These are phyloP conservation scores for Mesoligia furuncula DNA, from an alignment of 2,888 invertebrate species.

Conservation along the genomic window DNA sequence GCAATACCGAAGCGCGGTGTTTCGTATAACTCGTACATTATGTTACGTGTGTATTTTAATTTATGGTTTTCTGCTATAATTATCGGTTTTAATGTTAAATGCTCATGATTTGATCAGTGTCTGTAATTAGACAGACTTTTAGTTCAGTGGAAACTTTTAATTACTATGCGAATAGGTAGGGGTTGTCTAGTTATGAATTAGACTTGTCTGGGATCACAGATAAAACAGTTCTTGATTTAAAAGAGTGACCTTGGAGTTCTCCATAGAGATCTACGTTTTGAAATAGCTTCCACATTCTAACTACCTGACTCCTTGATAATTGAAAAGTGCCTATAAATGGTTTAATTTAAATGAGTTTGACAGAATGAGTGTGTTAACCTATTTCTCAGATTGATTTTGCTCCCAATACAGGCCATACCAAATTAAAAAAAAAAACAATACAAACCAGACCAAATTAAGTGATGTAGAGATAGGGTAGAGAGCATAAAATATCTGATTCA, in stretches of 20 bases:
- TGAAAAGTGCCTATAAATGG: background rate
- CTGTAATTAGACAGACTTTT: constrained; percentile 8
- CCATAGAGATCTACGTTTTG: background rate
- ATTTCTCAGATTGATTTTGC: background rate
- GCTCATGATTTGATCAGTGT: constrained; percentile 26
- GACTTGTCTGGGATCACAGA: background rate
- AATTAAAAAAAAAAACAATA: background rate
- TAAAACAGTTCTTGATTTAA: background rate
- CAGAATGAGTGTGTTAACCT: background rate
- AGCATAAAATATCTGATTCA: background rate
- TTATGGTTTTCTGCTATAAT: constrained; percentile 30
- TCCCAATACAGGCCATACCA: background rate
- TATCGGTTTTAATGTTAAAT: constrained; percentile 42
- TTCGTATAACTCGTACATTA: constrained; percentile 45
- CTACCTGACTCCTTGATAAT: background rate
- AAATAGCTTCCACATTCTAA: background rate
- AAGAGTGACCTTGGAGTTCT: background rate
- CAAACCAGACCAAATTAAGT: background rate
- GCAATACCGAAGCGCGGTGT: constrained; percentile 76
- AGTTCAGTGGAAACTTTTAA: constrained; percentile 22
- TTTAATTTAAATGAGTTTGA: background rate
- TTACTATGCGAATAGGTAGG: background rate
- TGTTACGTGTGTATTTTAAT: constrained; percentile 49
- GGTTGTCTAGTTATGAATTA: background rate
- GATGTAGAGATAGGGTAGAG: background rate